phyloP scores from a whole-genome alignment of 2,888 invertebrate genomes.

The Calameuta pallipes region DNA sequence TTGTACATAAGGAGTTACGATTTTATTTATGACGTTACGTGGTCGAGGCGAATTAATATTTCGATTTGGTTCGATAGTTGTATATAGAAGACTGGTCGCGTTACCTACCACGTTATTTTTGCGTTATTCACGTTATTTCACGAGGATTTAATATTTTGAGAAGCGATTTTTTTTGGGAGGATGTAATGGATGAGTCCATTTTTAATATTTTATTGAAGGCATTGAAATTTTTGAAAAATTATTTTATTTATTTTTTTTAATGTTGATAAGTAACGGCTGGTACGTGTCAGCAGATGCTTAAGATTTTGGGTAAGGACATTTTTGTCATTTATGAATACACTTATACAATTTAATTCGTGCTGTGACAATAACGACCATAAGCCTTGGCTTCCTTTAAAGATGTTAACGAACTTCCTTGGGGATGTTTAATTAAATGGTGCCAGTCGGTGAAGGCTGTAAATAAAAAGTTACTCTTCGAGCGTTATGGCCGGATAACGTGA shows the following conservation, averaged over 20 bases:
- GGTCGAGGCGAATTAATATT: background rate
- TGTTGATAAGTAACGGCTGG: background rate
- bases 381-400: background rate
- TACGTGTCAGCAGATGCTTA: background rate
- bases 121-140: background rate
- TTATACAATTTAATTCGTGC: background rate
- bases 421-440: background rate
- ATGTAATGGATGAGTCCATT: background rate
- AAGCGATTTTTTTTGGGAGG: background rate
- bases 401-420: background rate
- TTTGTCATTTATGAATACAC: background rate
- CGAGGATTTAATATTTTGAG: no score
- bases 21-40: background rate
- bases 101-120: background rate
- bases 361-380: background rate
- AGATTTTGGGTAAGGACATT: background rate
- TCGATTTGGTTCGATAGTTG: background rate
- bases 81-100: background rate
- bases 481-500: background rate
- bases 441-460: background rate
- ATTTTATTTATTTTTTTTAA: background rate
- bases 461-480: background rate
- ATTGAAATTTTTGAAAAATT: background rate
- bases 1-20: background rate
- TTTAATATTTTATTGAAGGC: background rate